Base-by-base conservation (phyloP, 2,797 vertebrate genomes). In the Enteromius unitaeniatus region DNA sequence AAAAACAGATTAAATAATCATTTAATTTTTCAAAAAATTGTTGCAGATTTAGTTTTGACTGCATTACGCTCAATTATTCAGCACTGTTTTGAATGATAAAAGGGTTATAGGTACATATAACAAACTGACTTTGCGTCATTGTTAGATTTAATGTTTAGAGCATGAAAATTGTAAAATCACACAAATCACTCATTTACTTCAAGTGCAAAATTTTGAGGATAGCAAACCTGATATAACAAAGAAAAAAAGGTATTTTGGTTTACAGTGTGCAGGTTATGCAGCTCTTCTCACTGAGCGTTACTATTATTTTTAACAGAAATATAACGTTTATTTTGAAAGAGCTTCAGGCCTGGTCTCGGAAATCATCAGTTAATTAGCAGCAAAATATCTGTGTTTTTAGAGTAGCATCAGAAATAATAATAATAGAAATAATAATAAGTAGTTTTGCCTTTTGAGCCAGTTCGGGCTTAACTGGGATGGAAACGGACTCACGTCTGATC, bases 401-500 rank as follows among this genome's bases (percentile, higher is more conserved):
- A n/a, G 28, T n/a, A 31, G 26, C 47, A 34, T 34, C 49, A 34
- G 28, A 31, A 53, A 53, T 34, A 21, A 34, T 37, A 7, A 40
- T 40, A 40, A 40, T 42, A 42, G 5, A 42, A 42, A 49, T 53
- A 14, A n/a, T 7, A n/a, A 74, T 74, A 74, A 4, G 3, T 53
- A 31, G 17, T n/a, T 51, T 3, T 51, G 70, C 47, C 9, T 49
- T 21, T 3, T 0, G 68, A 70, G 68, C 68, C 23, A 40, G 21
- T 51, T 51, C 26, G 49, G 70, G 19, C 70, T 53, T 42, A n/a
- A 21, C 47, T 34, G 26, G 11, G 1, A 49, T 53, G 62, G 42
- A 65, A 45, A 79, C 1, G 15, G 34, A 3, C 49, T 79, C 64
- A 13, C 37, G 17, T 15, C 55, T 58, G 75, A 45, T 81, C 86